Evolutionary conservation across 2,888 invertebrate genomes (phyloP).

Genomic region (Suillia variegata): DNA sequence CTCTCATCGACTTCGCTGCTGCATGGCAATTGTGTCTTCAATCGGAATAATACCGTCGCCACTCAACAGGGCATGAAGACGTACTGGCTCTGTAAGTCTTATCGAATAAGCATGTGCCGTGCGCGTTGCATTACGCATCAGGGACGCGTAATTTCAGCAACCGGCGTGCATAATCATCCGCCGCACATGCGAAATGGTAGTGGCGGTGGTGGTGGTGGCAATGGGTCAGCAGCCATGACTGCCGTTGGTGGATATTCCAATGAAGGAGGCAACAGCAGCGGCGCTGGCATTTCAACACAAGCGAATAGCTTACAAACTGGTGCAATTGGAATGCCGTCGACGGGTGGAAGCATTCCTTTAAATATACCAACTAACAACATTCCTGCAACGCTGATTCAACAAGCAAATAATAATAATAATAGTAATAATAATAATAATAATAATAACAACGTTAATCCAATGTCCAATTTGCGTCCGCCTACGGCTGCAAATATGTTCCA

Average conservation of each 20-base stretch:
- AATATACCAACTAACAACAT: not conserved
- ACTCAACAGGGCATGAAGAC: slow-evolving; percentile 63
- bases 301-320: slow-evolving; percentile 8
- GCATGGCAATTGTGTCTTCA: slow-evolving; percentile 61
- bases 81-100: slow-evolving; percentile 62
- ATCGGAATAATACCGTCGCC: slow-evolving; percentile 62
- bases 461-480: slow-evolving; percentile 18
- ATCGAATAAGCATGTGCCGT: slow-evolving; percentile 61
- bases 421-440: not conserved
- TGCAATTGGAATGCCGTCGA: slow-evolving; percentile 2
- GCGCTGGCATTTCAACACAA: not conserved
- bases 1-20: slow-evolving; percentile 61
- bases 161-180: slow-evolving; percentile 60
- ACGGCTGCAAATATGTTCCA: slow-evolving; percentile 30
- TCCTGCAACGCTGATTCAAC: not conserved
- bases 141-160: slow-evolving; percentile 61
- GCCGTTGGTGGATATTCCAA: slow-evolving; percentile 8
- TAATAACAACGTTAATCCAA: not conserved
- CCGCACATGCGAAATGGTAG: slow-evolving; percentile 57
- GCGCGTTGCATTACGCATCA: slow-evolving; percentile 62
- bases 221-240: slow-evolving; percentile 14
- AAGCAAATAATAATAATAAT: not conserved
- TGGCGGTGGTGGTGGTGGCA: slow-evolving; percentile 15
- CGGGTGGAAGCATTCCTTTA: not conserved
- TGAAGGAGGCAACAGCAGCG: slow-evolving; percentile 8